phyloP scores from a whole-genome alignment of 2,797 vertebrate genomes.

The Sebastes kiyomatsui region DNA sequence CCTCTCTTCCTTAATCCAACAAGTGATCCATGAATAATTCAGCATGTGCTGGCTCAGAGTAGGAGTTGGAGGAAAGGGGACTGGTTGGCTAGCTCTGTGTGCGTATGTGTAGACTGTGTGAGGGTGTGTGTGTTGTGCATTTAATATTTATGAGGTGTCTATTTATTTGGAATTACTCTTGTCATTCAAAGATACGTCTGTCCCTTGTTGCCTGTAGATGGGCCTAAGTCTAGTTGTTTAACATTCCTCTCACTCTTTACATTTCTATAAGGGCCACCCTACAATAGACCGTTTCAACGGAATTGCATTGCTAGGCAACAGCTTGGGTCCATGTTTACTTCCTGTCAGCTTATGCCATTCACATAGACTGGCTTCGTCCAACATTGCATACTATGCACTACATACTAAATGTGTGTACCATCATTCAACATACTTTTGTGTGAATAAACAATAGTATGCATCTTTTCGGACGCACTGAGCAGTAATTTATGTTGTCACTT shows the following conservation, averaged over 20 bases:
- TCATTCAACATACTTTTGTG: too few species aligned
- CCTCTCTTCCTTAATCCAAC: conserved; percentile 69
- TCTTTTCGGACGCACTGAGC: too few species aligned
- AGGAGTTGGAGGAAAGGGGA: conserved; percentile 37
- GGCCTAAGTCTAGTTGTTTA: not conserved
- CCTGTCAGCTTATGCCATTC: not conserved
- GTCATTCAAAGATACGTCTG: conserved; percentile 44
- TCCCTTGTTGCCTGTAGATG: conserved; percentile 6
- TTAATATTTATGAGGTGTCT: conserved; percentile 65
- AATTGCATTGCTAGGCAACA: not conserved
- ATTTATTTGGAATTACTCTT: conserved; percentile 63
- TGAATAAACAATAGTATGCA: too few species aligned
- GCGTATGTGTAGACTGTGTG: not conserved
- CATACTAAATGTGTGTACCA: too few species aligned
- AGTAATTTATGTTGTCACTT: too few species aligned
- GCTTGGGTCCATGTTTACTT: not conserved
- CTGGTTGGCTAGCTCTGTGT: conserved; percentile 21
- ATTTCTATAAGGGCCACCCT: not conserved
- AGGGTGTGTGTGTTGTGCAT: conserved; percentile 33
- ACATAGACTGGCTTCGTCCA: not conserved
- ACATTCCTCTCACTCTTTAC: not conserved
- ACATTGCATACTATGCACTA: too few species aligned
- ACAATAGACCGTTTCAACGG: accelerated
- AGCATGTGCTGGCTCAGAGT: conserved; percentile 61
- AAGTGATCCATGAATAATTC: conserved; percentile 79